Conservation (phyloP, 2,113 vertebrate species). For the Caracal caracal region DNA sequence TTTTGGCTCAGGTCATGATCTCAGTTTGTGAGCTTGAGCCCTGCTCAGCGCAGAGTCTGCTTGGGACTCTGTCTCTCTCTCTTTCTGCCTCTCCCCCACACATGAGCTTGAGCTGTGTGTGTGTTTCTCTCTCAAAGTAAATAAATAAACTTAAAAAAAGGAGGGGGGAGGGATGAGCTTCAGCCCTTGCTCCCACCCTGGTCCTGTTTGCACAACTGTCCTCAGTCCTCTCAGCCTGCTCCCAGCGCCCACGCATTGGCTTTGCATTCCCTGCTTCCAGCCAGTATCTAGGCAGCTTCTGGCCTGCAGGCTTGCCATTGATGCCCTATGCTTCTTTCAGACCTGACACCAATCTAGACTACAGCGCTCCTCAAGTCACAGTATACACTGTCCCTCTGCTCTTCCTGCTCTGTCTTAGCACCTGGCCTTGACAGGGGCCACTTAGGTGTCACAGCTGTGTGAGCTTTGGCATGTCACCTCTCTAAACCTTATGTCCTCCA, state of each 20-base stretch:
- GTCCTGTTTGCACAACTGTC: not conserved
- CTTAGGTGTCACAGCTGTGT: fast-evolving
- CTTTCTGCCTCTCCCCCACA: too few species aligned
- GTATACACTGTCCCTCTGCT: not conserved
- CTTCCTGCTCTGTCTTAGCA: not conserved
- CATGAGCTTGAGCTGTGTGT: too few species aligned
- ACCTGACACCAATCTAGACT: not conserved
- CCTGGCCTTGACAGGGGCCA: not conserved
- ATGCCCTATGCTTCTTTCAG: not conserved
- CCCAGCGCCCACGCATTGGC: fast-evolving
- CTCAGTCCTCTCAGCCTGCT: not conserved
- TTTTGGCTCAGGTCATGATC: too few species aligned
- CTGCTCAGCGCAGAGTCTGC: too few species aligned
- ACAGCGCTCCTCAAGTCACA: not conserved
- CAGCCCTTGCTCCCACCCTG: too few species aligned
- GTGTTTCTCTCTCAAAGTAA: too few species aligned
- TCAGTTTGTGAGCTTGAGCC: too few species aligned
- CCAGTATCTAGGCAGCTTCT: not conserved
- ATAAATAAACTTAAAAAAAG: not conserved
- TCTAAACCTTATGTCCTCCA: not conserved
- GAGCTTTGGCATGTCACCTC: not conserved
- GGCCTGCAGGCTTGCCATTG: not conserved
- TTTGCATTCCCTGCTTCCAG: not conserved
- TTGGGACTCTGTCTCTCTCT: too few species aligned
- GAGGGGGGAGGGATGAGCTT: too few species aligned